phyloP scores from a whole-genome alignment of 2,888 invertebrate genomes.

The Apamea anceps region DNA sequence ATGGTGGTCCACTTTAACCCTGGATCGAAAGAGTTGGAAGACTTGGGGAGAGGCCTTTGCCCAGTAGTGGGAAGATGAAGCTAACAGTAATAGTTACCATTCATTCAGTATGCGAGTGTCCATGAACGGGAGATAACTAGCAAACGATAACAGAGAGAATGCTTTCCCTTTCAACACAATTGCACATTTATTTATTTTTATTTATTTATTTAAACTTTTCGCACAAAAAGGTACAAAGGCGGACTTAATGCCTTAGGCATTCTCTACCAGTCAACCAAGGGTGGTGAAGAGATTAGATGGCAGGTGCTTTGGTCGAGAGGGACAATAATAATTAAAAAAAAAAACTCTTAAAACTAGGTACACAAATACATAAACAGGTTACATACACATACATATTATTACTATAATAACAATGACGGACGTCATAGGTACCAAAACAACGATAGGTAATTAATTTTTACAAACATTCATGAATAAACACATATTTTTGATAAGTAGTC shows the following conservation, averaged over 20 bases:
- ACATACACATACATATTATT: too few species aligned
- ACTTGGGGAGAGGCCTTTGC: neutral
- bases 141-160: conserved; percentile 24
- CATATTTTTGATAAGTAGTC: neutral
- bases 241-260: too few species aligned
- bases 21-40: neutral
- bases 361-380: too few species aligned
- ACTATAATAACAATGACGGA: conserved; percentile 24
- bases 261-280: too few species aligned
- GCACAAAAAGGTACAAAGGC: too few species aligned
- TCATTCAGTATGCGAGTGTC: neutral
- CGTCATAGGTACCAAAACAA: neutral
- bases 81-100: neutral
- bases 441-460: neutral
- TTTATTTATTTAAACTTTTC: too few species aligned
- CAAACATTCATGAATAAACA: conserved; percentile 7
- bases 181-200: conserved; percentile 47
- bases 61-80: neutral
- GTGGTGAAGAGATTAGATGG: too few species aligned
- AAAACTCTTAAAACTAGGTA: too few species aligned
- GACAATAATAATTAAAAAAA: too few species aligned
- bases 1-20: neutral
- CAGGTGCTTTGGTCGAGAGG: too few species aligned
- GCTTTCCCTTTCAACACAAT: conserved; percentile 53
- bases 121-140: conserved; percentile 19